Base-by-base conservation (phyloP, 1,140 invertebrate species). In the Andricus grossulariae region DNA sequence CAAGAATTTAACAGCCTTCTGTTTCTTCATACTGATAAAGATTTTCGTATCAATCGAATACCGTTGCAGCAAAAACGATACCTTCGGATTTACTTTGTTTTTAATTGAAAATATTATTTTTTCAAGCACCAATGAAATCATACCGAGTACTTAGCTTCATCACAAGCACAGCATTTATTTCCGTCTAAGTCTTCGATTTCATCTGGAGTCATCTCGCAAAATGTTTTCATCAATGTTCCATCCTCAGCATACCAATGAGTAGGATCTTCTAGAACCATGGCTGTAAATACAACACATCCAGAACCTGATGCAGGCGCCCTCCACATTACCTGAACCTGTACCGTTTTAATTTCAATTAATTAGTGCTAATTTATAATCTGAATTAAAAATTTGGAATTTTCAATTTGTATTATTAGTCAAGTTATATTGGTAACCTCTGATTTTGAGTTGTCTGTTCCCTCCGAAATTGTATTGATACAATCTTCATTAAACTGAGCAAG, bases 201-300 rank as follows among this genome's bases (percentile, higher is more conserved):
- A 7, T 92, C 88, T 0, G 90, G 84, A 25, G 92, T 94, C 88
- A 94, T 93, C 87, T 98, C 97, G 88, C 98, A 99, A 51, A 99
- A 93, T 70, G 95, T 94, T 84, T 94, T 94, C 0, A 94, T 96
- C 10, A 99, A 91, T 52, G 93, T 93, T 0, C 96, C 97, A 82
- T 98, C 97, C 84, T 98, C 97, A 25, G 97, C 96, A 88, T 94
- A 99, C 98, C 98, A 99, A 10, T 94, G 92, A 50, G 94, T 93
- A 13, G 94, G 91, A 81, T 95, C 94, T 88, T 98, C 97, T 81
- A 97, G 94, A 0, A 99, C 95, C 93, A 97, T 97, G 0, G 97
- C 97, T 75, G 96, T 97, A 82, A 86, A 92, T 75, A 94, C 92
- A 19, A 98, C 94, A 87, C 97, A 99, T 74, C 97, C 97, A 2